A percentile compares a stretch with the other conserved stretches of the same genome.
phyloP scores from a whole-genome alignment of 2,888 invertebrate genomes.

The Callyntrura sp. region DNA sequence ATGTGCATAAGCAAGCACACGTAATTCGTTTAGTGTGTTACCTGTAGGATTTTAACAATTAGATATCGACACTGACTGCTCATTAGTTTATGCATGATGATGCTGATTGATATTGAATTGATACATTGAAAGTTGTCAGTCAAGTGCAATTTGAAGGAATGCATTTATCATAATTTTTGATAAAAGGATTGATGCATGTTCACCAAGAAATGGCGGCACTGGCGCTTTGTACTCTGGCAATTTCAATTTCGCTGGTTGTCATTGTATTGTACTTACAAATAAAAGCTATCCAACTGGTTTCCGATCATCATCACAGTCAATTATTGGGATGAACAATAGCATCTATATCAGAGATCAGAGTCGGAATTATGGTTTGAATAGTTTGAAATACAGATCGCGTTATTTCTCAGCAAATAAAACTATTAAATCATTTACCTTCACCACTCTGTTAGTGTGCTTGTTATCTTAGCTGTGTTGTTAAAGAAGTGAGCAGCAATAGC shows the following conservation, averaged over 20 bases:
- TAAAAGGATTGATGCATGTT: not conserved
- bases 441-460: not conserved
- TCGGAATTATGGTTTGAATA: not conserved
- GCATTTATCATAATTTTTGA: not conserved
- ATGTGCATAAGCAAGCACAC: too few species aligned
- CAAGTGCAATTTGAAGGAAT: constrained; percentile 1
- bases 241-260: not conserved
- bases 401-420: not conserved
- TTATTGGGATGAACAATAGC: not conserved
- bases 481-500: not conserved
- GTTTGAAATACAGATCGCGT: not conserved
- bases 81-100: not conserved
- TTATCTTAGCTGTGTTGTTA: not conserved
- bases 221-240: not conserved
- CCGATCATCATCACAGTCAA: not conserved
- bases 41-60: not conserved
- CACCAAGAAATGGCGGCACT: not conserved
- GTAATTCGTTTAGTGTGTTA: not conserved
- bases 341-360: not conserved
- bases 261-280: not conserved
- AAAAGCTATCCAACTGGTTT: constrained; percentile 34
- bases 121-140: constrained; percentile 40
- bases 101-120: not conserved
- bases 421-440: not conserved
- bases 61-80: not conserved